Evolutionary conservation across 2,797 vertebrate genomes (phyloP).

Genomic region (Atherinosoma microstoma): DNA sequence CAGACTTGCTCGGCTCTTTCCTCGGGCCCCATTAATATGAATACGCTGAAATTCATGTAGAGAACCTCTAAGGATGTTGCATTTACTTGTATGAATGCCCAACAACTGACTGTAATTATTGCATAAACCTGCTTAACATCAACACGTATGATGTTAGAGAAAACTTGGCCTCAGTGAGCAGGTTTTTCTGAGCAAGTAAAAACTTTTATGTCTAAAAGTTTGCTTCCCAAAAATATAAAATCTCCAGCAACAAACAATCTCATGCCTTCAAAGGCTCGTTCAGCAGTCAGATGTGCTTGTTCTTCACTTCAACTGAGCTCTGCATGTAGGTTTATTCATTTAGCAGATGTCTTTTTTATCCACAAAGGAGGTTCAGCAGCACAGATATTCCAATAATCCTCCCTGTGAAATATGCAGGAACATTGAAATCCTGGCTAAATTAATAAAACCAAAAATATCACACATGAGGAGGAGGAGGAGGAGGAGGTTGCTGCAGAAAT

Average conservation of each 20-base stretch:
- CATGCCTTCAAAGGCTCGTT: no score
- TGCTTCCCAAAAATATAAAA: neutral
- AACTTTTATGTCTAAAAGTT: neutral
- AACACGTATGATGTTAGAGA: neutral
- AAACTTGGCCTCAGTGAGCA: neutral
- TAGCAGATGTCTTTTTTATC: neutral
- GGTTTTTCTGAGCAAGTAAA: neutral
- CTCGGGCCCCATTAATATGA: slow-evolving; percentile 33
- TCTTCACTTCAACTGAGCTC: no score
- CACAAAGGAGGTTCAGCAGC: neutral
- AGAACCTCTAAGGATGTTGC: neutral
- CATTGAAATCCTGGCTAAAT: neutral
- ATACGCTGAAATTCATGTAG: neutral
- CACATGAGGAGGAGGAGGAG: neutral
- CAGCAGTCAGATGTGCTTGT: no score
- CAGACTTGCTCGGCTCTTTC: slow-evolving; percentile 39
- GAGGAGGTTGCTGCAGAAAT: neutral
- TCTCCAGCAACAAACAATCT: no score
- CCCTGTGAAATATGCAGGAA: neutral
- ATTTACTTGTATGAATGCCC: neutral
- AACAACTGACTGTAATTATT: neutral
- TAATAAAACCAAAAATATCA: neutral
- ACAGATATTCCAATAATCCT: neutral
- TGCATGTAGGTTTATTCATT: no score
- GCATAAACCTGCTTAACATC: neutral